These are phyloP conservation scores for Acrocephalus kingi DNA, from an alignment of 2,113 vertebrate species.

Conservation along the genomic window DNA sequence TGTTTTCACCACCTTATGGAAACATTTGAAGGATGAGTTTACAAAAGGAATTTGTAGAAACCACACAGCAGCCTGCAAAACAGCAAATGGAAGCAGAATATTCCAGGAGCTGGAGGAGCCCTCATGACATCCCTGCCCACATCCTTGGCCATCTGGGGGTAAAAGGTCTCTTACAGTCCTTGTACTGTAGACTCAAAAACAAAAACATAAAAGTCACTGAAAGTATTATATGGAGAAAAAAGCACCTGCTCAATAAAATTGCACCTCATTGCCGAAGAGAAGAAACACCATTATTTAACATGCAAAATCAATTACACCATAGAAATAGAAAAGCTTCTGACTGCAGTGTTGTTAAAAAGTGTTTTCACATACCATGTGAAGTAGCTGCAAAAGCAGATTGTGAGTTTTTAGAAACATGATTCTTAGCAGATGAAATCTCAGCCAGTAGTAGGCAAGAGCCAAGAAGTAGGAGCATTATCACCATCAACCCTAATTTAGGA, in stretches of 20 bases:
- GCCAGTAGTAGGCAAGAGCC: conserved; percentile 24
- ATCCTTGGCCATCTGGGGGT: fast-evolving
- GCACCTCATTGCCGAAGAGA: not conserved
- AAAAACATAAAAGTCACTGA: not conserved
- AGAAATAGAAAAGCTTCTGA: not conserved
- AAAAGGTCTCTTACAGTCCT: not conserved
- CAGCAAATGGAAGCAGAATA: not conserved
- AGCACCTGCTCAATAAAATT: not conserved
- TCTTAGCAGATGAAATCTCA: conserved; percentile 48
- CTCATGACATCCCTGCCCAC: not conserved
- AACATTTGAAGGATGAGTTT: not conserved
- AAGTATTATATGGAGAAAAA: not conserved
- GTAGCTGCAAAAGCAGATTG: conserved; percentile 50
- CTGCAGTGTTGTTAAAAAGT: not conserved
- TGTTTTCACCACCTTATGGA: not conserved
- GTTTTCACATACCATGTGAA: conserved; percentile 24
- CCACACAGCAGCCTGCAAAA: not conserved
- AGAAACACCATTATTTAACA: not conserved
- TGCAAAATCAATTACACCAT: not conserved
- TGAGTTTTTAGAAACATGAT: conserved; percentile 27
- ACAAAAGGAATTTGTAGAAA: not conserved
- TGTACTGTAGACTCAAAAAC: not conserved
- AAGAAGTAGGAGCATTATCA: conserved; percentile 43
- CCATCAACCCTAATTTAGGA: conserved; percentile 39
- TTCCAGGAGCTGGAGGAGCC: not conserved